phyloP scores from a whole-genome alignment of 2,113 vertebrate genomes.

The Cololabis saira region DNA sequence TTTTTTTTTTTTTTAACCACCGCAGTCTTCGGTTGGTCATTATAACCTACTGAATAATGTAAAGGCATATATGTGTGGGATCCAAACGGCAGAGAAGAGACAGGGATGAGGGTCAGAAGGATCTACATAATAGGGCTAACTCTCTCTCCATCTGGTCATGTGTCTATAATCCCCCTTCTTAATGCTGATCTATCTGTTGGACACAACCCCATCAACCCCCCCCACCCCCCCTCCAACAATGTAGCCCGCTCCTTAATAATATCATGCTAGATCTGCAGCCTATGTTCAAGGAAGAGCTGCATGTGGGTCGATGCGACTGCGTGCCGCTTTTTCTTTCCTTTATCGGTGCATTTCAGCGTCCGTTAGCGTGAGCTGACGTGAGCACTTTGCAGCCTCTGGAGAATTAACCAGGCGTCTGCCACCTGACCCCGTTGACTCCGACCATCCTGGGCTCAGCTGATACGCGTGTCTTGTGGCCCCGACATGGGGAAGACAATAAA shows the following conservation, averaged over 20 bases:
- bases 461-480: constrained; percentile 70
- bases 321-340: neutral
- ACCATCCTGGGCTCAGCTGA: constrained; percentile 76
- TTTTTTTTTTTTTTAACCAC: constrained; percentile 22
- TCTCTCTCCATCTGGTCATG: constrained; percentile 76
- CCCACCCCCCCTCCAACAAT: constrained; percentile 5
- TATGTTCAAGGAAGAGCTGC: neutral
- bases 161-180: constrained; percentile 64
- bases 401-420: constrained; percentile 84
- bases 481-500: constrained; percentile 67
- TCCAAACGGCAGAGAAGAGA: constrained; percentile 38
- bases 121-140: constrained; percentile 77
- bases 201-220: constrained; percentile 21
- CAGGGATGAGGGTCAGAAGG: constrained; percentile 44
- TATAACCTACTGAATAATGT: constrained; percentile 78
- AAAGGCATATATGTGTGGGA: constrained; percentile 75
- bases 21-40: constrained; percentile 66
- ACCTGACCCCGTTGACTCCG: constrained; percentile 77
- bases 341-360: constrained; percentile 34
- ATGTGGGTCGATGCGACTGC: constrained; percentile 8
- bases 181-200: constrained; percentile 47
- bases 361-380: constrained; percentile 35
- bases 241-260: neutral
- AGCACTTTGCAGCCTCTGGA: constrained; percentile 66
- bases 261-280: neutral